Percentiles rank a stretch among this genome's conserved stretches.
Conservation (phyloP, 1,140 invertebrate genomes). For the Pogonognathellus flavescens region DNA sequence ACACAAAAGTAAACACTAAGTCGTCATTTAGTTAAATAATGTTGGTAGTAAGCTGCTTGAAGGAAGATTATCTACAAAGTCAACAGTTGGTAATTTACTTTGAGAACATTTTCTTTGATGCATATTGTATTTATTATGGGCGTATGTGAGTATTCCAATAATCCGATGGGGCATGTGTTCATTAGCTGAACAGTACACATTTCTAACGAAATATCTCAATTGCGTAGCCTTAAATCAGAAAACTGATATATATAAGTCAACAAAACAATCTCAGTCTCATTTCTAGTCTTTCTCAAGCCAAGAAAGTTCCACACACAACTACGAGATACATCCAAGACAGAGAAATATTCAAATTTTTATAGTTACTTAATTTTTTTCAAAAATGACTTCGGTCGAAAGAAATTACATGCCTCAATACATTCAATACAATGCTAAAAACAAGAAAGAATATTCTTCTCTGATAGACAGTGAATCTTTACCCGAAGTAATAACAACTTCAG, state of each 20-base stretch:
- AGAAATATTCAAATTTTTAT: not conserved
- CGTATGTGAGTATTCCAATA: not conserved
- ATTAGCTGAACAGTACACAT: not conserved
- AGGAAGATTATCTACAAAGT: not conserved
- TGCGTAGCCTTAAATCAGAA: not conserved
- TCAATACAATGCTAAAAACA: slow-evolving; percentile 48
- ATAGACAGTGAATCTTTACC: slow-evolving; percentile 29
- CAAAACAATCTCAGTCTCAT: not conserved
- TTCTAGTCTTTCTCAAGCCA: too few relatives aligned
- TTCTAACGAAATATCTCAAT: not conserved
- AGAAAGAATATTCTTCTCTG: not conserved
- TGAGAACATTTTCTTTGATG: too few relatives aligned
- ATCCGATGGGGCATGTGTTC: slow-evolving; percentile 23
- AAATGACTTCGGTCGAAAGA: slow-evolving; percentile 59
- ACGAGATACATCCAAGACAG: not conserved
- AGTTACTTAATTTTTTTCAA: too few relatives aligned
- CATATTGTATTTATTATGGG: too few relatives aligned
- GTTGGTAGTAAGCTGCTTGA: not conserved
- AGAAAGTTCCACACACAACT: too few relatives aligned
- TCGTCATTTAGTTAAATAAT: not conserved
- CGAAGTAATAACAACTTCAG: slow-evolving; percentile 1
- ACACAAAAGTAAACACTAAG: not conserved
- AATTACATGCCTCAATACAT: slow-evolving; percentile 66
- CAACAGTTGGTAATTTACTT: not conserved
- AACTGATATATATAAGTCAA: not conserved